A percentile compares a stretch with the other conserved stretches of the same genome.
Evolutionary conservation across 2,888 invertebrate genomes (phyloP).

Genomic region (Pasiphila rectangulata): DNA sequence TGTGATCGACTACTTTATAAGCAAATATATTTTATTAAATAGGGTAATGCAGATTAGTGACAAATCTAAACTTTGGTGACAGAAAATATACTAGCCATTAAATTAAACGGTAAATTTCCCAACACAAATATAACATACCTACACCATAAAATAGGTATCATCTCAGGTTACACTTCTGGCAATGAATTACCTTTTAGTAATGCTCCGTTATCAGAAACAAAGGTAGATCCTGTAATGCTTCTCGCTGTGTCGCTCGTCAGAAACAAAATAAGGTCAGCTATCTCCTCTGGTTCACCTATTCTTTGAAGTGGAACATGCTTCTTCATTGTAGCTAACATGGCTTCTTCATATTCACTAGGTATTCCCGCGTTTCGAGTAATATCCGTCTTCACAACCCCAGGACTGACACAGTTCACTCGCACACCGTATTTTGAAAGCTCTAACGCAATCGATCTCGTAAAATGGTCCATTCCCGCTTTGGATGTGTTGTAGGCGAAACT

Average conservation of each 20-base stretch:
- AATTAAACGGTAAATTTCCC: too few relatives aligned
- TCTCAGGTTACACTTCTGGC: neutral
- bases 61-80: too few relatives aligned
- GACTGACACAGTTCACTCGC: conserved; percentile 85
- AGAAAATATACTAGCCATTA: too few relatives aligned
- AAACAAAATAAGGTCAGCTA: conserved; percentile 31
- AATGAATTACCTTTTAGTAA: conserved; percentile 11
- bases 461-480: conserved; percentile 86
- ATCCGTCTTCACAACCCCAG: conserved; percentile 81
- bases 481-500: conserved; percentile 82
- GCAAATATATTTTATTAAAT: too few relatives aligned
- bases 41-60: too few relatives aligned
- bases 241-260: conserved; percentile 32
- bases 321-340: neutral
- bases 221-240: conserved; percentile 27
- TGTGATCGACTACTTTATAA: too few relatives aligned
- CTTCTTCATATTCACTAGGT: conserved; percentile 9
- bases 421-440: conserved; percentile 78
- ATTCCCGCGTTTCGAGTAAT: conserved; percentile 55
- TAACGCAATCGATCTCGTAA: conserved; percentile 86
- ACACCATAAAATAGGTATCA: too few relatives aligned
- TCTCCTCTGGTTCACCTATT: conserved; percentile 27
- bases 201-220: conserved; percentile 21
- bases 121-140: too few relatives aligned
- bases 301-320: conserved; percentile 16